Evolutionary conservation across 2,888 invertebrate species (phyloP), one percentile per base, ranked within the genome.

Genomic region (Scaptomyza polygonia): DNA sequence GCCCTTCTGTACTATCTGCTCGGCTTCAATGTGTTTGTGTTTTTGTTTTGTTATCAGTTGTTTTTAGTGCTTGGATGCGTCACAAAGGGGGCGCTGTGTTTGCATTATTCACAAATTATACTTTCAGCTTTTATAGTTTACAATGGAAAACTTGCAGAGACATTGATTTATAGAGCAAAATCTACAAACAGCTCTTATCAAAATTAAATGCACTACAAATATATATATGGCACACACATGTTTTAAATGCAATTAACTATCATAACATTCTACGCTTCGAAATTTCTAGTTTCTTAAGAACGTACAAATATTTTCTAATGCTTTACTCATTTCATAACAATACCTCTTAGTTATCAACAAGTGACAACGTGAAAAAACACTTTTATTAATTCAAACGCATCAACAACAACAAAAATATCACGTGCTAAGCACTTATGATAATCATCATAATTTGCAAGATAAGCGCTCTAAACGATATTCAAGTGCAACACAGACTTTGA

Each of bases 51-150:
- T 72, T 64, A 72, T 72, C 75, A 74, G 52, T 63, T 74, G 57
- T 42, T 55, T 59, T 73, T 56, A 32, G 30, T 29, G 7, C 49
- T 43, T 42, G 32, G 21, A 21, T 73, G 72, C 64, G 68, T 69
- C 73, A 77, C 67, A 71, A 64, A 74, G 68, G 51, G 67, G 61
- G 44, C 64, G 53, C 4, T 3, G 30, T 32, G 30, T 32, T 30
- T 30, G 12, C 32, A 71, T 68, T 72, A 74, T 78, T 72, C 67
- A 72, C 68, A 75, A 85, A 78, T 69, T 64, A 53, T n/a, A n/a
- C n/a, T n/a, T n/a, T n/a, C n/a, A n/a, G 44, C 51, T 66, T 52
- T 58, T 44, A 61, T 62, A 56, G 14, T 68, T 58, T 32, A 21
- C 52, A 59, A 61, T 70, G 80, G 79, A 85, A 44, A 44, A 58